Base-by-base conservation (phyloP, 1,140 invertebrate genomes). In the Lucilia cuprina region DNA sequence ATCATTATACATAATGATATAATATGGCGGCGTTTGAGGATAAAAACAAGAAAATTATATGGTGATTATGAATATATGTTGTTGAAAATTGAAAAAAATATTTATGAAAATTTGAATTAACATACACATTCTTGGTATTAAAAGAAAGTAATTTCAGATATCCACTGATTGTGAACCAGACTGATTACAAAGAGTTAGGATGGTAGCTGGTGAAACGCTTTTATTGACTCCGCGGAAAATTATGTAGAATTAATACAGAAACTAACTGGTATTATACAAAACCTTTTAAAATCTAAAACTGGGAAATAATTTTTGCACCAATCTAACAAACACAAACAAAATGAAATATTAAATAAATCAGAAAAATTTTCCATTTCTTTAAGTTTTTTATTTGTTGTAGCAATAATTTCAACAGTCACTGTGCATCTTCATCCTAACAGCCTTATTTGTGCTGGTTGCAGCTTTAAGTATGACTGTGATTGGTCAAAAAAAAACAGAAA, bases 401-500 rank as follows among this genome's bases (percentile, higher is more conserved):
- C 12, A 13, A 14, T 55, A 55, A 17, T 55, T 55, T 41, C 41
- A 41, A 55, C 4, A 55, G 50, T 55, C 50, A 41, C 50, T 55
- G 50, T 17, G 1, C 50, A 41, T 55, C 13, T 55, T 55, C 50
- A 10, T 14, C 13, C 49, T 49, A n/a, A 14, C 50, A 13, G 50
- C 17, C 50, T 55, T 14, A 4, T 55, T 49, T 12, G n/a, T 65
- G 17, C 25, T 30, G 25, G 55, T 19, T 70, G 65, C 65, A n/a
- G 14, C 12, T n/a, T 60, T n/a, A 60, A 60, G n/a, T 60, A 60
- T n/a, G 55, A n/a, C 55, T 80, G 77, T 80, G 77, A 80, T 80
- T 80, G 77, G 77, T 49, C 47, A 49, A 49, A 80, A 49, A 49
- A 80, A 80, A 17, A n/a, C 77, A 1, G 25, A 80, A 21, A 49